phyloP scores from a whole-genome alignment of 2,113 vertebrate species.

The Chunga burmeisteri region DNA sequence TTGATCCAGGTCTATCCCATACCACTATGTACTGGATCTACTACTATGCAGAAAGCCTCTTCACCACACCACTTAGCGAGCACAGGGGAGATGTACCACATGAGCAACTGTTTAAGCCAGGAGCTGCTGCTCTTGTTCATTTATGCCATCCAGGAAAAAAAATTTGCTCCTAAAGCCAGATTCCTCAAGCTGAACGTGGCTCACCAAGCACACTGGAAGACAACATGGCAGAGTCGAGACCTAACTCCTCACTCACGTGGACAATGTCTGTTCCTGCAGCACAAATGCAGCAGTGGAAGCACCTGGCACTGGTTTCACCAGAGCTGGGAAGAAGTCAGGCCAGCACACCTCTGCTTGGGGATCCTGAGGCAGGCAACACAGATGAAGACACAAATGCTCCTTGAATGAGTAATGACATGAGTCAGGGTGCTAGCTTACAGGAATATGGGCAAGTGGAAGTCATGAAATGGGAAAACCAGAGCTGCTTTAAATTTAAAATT shows the following conservation, averaged over 20 bases:
- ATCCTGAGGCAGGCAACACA: neutral
- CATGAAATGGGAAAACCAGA: neutral
- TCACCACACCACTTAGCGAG: neutral
- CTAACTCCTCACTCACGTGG: neutral
- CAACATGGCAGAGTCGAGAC: neutral
- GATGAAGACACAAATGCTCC: neutral
- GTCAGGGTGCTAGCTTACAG: neutral
- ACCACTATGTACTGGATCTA: no score
- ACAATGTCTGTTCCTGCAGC: rapidly evolving
- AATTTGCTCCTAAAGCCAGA: neutral
- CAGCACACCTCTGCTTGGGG: neutral
- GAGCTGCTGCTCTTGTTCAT: neutral
- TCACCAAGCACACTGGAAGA: neutral
- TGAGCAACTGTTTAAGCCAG: neutral
- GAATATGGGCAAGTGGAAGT: neutral
- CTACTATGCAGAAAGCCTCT: neutral
- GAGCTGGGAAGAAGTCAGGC: neutral
- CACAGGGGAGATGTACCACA: neutral
- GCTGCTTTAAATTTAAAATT: neutral
- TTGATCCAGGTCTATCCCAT: neutral
- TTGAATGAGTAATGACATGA: neutral
- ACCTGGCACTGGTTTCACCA: neutral
- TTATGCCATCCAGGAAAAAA: neutral
- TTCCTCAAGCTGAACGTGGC: neutral
- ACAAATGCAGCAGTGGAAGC: neutral